A percentile compares a stretch with the other conserved stretches of the same genome.
phyloP scores from a whole-genome alignment of 1,140 invertebrate genomes.

The Laodelphax striatellus region DNA sequence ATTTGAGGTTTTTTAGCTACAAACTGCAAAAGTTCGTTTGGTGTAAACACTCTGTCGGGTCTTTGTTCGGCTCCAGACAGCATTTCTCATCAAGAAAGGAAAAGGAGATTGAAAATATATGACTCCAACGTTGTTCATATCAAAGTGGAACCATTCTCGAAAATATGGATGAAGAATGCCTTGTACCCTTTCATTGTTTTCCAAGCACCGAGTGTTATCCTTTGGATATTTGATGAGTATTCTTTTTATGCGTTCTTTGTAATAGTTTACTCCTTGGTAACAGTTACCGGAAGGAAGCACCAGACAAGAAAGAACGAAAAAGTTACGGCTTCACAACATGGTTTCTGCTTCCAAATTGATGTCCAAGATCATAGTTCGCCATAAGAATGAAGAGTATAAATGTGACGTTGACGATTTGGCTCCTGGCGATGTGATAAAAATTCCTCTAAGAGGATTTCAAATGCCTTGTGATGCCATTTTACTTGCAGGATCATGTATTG shows the following conservation, averaged over 20 bases:
- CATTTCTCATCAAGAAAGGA: neutral
- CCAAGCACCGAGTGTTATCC: neutral
- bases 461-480: constrained; percentile 84
- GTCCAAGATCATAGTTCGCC: too few species aligned
- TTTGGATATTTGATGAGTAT: neutral
- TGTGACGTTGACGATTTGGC: constrained; percentile 40
- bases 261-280: neutral
- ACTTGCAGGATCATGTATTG: constrained; percentile 73
- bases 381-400: too few species aligned
- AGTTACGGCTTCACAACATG: too few species aligned
- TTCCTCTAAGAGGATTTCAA: constrained; percentile 67
- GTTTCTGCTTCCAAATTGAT: too few species aligned
- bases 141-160: neutral
- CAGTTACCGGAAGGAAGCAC: neutral
- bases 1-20: neutral
- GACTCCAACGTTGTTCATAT: neutral
- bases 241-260: neutral
- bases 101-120: neutral
- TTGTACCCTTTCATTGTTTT: neutral
- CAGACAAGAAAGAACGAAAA: too few species aligned
- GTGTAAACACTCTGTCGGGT: neutral
- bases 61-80: neutral
- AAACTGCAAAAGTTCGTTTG: neutral
- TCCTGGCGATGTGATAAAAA: constrained; percentile 72
- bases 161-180: neutral